These are phyloP conservation scores for Parelbella ahira DNA, from an alignment of 2,888 invertebrate species.

Conservation along the genomic window DNA sequence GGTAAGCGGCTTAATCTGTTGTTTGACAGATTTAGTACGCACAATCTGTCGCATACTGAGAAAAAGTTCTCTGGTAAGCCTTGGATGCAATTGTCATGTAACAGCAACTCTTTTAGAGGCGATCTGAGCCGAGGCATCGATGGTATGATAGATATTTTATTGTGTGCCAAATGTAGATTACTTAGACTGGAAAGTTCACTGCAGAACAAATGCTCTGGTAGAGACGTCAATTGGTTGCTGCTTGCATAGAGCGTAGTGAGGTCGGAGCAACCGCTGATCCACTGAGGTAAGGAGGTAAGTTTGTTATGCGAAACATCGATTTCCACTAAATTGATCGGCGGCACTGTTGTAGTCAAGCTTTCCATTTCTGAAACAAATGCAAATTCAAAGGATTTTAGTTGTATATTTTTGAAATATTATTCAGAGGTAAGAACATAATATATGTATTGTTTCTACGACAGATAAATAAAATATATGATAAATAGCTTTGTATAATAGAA, in stretches of 20 bases:
- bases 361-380: conserved; percentile 83
- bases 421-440: no score
- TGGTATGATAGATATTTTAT: conserved; percentile 87
- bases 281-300: conserved; percentile 86
- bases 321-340: conserved; percentile 86
- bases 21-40: conserved; percentile 88
- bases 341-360: conserved; percentile 84
- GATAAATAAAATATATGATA: no score
- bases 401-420: no score
- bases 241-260: conserved; percentile 87
- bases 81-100: conserved; percentile 89
- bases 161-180: conserved; percentile 88
- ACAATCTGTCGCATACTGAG: conserved; percentile 82
- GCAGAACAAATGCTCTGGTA: conserved; percentile 87
- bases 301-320: conserved; percentile 90
- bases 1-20: conserved; percentile 87
- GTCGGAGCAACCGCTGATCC: conserved; percentile 87
- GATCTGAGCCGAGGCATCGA: conserved; percentile 83
- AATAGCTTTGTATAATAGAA: no score
- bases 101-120: conserved; percentile 85
- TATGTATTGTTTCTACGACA: no score
- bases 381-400: conserved; percentile 82
- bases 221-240: conserved; percentile 84
- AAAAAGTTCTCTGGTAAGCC: conserved; percentile 89
- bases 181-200: conserved; percentile 87